These are phyloP conservation scores for Eupithecia inturbata DNA, from an alignment of 2,888 invertebrate genomes.

Conservation along the genomic window DNA sequence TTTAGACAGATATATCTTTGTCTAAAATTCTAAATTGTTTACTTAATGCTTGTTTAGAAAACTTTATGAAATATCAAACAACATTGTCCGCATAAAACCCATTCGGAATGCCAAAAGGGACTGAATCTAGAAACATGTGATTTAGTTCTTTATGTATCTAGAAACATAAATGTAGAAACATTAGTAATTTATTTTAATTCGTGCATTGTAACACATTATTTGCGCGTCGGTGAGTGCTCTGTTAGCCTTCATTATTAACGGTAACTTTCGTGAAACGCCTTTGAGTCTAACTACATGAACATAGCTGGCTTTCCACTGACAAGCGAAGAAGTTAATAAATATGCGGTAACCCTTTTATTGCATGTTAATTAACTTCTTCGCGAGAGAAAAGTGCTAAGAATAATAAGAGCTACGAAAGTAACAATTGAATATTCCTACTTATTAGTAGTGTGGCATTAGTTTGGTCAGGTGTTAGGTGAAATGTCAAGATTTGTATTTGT, in stretches of 20 bases:
- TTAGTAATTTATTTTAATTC: not conserved
- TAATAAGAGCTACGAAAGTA: not conserved
- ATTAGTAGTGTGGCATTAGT: too few relatives aligned
- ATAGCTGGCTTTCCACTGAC: not conserved
- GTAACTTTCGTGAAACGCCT: not conserved
- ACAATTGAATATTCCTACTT: not conserved
- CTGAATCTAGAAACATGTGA: not conserved
- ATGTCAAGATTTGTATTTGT: not conserved
- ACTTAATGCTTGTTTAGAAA: not conserved
- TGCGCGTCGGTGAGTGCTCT: not conserved
- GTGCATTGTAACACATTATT: not conserved
- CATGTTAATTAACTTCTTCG: too few relatives aligned
- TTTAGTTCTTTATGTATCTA: not conserved
- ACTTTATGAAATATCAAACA: conserved; percentile 11
- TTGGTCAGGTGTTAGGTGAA: not conserved
- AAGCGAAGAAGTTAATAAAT: not conserved
- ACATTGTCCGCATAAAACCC: not conserved
- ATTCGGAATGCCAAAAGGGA: not conserved
- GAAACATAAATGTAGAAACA: not conserved
- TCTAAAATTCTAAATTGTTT: not conserved
- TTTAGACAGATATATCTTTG: too few relatives aligned
- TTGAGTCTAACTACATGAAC: not conserved
- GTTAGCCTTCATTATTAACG: not conserved
- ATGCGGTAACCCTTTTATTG: too few relatives aligned
- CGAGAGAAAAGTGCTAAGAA: not conserved